Base-by-base conservation (phyloP, 2,888 invertebrate species). In the Teleogryllus oceanicus region DNA sequence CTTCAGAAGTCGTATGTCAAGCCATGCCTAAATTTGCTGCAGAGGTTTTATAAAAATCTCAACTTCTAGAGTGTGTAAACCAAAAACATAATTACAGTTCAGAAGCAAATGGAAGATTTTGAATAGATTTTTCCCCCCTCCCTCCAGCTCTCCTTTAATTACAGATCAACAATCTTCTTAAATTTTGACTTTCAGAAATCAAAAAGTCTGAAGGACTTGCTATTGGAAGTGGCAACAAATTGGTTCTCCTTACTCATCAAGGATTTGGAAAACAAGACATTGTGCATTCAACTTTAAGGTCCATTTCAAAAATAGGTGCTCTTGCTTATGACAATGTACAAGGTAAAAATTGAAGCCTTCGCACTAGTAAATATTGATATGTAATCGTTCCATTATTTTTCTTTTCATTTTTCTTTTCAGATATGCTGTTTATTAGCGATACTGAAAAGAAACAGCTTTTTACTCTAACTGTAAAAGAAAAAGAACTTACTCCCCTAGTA, bases 211-310 rank as follows among this genome's bases (percentile, higher is more conserved):
- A 89, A 77, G 89, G 89, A 84, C 83, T 94, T 20, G 85, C 92
- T 3, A 87, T 93, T 2, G 92, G 90, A 0, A 88, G 91, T 0
- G 90, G 89, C 0, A 88, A 90, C 11, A 85, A 88, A 11, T 87
- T 95, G 77, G 86, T 92, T 1, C 88, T 90, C 79, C 87, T 94
- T 50, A 90, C 92, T 83, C 92, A 93, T 84, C 90, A 92, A 82
- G 84, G 88, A 0, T 88, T 95, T 49, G 94, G 94, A 4, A 91
- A 90, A 83, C 92, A 93, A 3, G 89, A 89, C 83, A 86, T 89
- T 0, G 88, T 88, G 11, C 78, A 81, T 21, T 75, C 81, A n/a
- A 37, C 75, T 18, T 49, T 81, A 11, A 49, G 75, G 37, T 50
- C 37, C 8, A 24, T 83, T 12, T 50, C n/a, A 18, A 87, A 89